These are phyloP conservation scores for Mongoloraphidia duomilia DNA, from an alignment of 2,888 invertebrate genomes.

Conservation along the genomic window DNA sequence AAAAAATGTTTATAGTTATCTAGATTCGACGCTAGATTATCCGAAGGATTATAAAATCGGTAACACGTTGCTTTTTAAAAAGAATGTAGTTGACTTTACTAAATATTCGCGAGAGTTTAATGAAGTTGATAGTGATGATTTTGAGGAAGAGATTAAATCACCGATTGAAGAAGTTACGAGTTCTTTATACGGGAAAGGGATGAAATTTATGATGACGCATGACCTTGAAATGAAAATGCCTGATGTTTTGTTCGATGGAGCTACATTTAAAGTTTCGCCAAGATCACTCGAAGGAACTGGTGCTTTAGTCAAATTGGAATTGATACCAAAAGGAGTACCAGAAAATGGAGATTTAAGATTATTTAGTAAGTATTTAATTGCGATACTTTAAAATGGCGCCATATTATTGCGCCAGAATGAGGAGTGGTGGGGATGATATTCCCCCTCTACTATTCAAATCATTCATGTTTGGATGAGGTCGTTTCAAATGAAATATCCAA, in stretches of 20 bases:
- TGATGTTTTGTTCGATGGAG: constrained; percentile 57
- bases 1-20: constrained; percentile 58
- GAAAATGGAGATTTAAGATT: constrained; percentile 19
- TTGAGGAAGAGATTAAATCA: constrained; percentile 28
- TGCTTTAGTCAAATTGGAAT: constrained; percentile 57
- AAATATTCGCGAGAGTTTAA: constrained; percentile 40
- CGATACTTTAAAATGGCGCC: too few species aligned
- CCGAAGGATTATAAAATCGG: constrained; percentile 50
- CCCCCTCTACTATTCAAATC: too few species aligned
- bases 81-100: constrained; percentile 44
- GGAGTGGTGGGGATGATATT: too few species aligned
- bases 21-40: constrained; percentile 49
- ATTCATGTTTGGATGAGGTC: too few species aligned
- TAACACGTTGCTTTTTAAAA: constrained; percentile 46
- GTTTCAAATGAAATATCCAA: too few species aligned
- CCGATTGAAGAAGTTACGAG: constrained; percentile 65
- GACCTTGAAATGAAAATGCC: constrained; percentile 60
- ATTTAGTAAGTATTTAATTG: too few species aligned
- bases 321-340: constrained; percentile 37
- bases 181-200: constrained; percentile 51
- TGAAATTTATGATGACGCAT: constrained; percentile 63
- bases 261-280: constrained; percentile 58
- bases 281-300: constrained; percentile 57
- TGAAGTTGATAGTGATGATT: constrained; percentile 21
- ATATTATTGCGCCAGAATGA: too few species aligned